Evolutionary conservation across 1,140 invertebrate species (phyloP), one percentile per base, ranked within the genome.

Genomic region (Lepeophtheirus salmonis): DNA sequence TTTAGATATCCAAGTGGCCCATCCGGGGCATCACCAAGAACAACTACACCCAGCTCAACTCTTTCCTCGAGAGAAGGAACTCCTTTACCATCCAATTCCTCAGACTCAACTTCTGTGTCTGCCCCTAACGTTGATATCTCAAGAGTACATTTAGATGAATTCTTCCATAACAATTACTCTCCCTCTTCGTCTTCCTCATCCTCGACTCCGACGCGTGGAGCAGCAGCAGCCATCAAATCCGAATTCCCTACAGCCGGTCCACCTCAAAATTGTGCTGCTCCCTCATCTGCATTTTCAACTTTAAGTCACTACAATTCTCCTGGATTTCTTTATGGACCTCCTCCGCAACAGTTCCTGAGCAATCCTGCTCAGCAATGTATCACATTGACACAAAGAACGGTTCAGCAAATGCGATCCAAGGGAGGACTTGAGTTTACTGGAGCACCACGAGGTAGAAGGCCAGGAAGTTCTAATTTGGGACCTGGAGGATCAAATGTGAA

Each of bases 51-150:
- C 17, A 52, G 18, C 22, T 61, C 59, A 6, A 48, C 59, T 13
- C 16, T 61, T 13, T 61, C 59, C 16, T 56, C 50, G 14, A n/a
- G 59, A 16, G 59, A 61, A 24, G 59, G 59, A 17, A 61, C 59
- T 13, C 59, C 59, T 18, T 13, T 54, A 13, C 59, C 59, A 1
- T 16, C 30, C 10, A 20, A n/a, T 16, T 2, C 26, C 17, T n/a
- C n/a, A n/a, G n/a, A n/a, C n/a, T n/a, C n/a, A n/a, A n/a, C n/a
- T n/a, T n/a, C n/a, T n/a, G 53, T 12, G 14, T 23, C 22, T 10
- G 59, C 59, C 14, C 59, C 59, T 3, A 61, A 61, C 25, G 50
- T 61, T 14, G 59, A 61, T 20, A 61, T 61, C 51, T 61, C 59
- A 13, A 22, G 25, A 23, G 59, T 61, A 13, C 59, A 61, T n/a